A percentile compares a stretch with the other conserved stretches of the same genome.
Evolutionary conservation across 2,113 vertebrate genomes (phyloP).

Genomic region (Alethe diademata): DNA sequence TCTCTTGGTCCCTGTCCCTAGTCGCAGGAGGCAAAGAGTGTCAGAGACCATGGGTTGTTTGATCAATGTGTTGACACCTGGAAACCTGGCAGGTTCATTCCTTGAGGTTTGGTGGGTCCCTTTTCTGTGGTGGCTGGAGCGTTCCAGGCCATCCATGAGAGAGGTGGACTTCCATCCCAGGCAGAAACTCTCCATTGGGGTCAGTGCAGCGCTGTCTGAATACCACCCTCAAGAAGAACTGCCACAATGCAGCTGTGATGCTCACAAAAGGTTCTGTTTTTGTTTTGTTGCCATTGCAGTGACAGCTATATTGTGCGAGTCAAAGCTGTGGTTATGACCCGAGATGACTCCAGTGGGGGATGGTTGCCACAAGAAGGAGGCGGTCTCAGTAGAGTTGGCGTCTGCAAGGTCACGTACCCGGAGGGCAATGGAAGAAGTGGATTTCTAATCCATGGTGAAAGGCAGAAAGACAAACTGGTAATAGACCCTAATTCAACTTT

Average conservation of each 20-base stretch:
- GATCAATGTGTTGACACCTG: background rate
- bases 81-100: background rate
- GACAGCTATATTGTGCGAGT: conserved; percentile 99
- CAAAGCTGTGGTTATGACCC: conserved; percentile 99
- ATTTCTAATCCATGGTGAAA: conserved; percentile 97
- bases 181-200: fast-evolving
- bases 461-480: conserved; percentile 98
- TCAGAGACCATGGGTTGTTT: background rate
- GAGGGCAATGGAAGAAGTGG: conserved; percentile 88
- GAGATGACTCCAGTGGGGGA: conserved; percentile 98
- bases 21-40: background rate
- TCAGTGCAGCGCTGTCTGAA: background rate
- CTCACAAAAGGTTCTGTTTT: conserved; percentile 56
- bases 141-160: fast-evolving
- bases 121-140: background rate
- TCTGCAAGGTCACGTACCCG: conserved; percentile 90
- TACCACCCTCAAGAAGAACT: fast-evolving
- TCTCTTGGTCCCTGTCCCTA: background rate
- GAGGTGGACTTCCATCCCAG: background rate
- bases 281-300: conserved; percentile 78
- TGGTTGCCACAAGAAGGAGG: conserved; percentile 98
- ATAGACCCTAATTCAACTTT: conserved; percentile 61
- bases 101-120: background rate
- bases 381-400: conserved; percentile 94
- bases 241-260: background rate